Conservation (phyloP, 2,113 vertebrate species). For the Calyptomena viridis region DNA sequence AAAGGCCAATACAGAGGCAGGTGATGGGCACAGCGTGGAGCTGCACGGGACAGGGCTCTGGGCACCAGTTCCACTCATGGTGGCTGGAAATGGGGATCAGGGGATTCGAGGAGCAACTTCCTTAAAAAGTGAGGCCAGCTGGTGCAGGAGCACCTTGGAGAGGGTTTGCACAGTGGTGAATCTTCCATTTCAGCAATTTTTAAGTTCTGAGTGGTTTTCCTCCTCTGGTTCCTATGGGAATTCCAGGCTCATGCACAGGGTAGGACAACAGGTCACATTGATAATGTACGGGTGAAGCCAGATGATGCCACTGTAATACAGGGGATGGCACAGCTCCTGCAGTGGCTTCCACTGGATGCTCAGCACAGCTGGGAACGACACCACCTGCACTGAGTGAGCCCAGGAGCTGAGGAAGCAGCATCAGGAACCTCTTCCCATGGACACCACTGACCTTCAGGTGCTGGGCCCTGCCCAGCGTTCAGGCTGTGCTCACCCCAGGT, state of each 20-base stretch:
- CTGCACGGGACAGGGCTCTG: background rate
- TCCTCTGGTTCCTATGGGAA: background rate
- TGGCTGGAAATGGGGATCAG: background rate
- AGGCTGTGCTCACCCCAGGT: background rate
- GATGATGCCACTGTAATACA: background rate
- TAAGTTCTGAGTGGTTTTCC: background rate
- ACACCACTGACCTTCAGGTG: background rate
- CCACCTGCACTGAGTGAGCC: background rate
- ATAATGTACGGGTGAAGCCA: background rate
- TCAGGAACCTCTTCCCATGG: background rate
- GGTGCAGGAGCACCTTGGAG: background rate
- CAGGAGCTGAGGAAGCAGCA: background rate
- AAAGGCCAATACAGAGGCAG: background rate
- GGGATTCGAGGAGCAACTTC: background rate
- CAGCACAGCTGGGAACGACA: rapidly evolving
- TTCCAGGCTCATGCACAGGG: background rate
- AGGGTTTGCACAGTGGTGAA: background rate
- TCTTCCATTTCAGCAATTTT: background rate
- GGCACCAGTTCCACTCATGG: background rate
- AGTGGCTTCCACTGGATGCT: background rate
- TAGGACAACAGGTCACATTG: background rate
- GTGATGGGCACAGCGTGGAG: rapidly evolving
- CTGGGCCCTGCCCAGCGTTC: background rate
- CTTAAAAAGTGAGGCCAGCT: background rate
- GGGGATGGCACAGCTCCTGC: background rate